These are phyloP conservation scores for Diploscapter pachys DNA, from an alignment of 1,140 invertebrate species.

Conservation along the genomic window DNA sequence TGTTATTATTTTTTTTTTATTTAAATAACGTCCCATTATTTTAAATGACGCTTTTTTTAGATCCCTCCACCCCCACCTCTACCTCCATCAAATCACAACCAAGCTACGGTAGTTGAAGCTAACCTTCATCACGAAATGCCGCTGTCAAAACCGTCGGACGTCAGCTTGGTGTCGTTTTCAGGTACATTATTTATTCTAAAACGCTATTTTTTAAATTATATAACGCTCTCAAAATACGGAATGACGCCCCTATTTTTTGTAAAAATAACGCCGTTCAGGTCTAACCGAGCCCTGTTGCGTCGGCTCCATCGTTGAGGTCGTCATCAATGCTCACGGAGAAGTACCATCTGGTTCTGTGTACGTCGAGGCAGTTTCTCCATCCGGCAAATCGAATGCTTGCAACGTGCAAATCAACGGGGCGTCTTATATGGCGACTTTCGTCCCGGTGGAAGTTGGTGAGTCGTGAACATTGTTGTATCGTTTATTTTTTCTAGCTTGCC, in stretches of 20 bases:
- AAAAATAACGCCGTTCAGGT: conserved; percentile 61
- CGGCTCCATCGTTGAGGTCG: conserved; percentile 87
- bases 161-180: conserved; percentile 75
- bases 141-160: conserved; percentile 62
- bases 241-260: no score
- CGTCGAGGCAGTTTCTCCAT: conserved; percentile 65
- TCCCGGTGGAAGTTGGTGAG: conserved; percentile 84
- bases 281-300: conserved; percentile 86
- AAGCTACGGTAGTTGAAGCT: conserved; percentile 24
- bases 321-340: conserved; percentile 67
- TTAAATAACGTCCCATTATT: no score
- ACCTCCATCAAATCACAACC: conserved; percentile 10
- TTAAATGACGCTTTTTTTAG: conserved; percentile 6
- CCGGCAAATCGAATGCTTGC: conserved; percentile 73
- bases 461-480: conserved; percentile 18
- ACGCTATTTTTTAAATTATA: no score
- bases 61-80: conserved; percentile 10
- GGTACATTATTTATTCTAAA: no score
- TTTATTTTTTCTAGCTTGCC: background rate
- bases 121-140: conserved; percentile 28
- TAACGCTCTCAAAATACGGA: no score
- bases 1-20: no score
- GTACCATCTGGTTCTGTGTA: conserved; percentile 32
- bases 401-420: conserved; percentile 72
- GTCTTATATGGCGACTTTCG: conserved; percentile 85